Evolutionary conservation across 2,888 invertebrate genomes (phyloP), one percentile per base, ranked within the genome.

Genomic region (Micoletzkya japonica): DNA sequence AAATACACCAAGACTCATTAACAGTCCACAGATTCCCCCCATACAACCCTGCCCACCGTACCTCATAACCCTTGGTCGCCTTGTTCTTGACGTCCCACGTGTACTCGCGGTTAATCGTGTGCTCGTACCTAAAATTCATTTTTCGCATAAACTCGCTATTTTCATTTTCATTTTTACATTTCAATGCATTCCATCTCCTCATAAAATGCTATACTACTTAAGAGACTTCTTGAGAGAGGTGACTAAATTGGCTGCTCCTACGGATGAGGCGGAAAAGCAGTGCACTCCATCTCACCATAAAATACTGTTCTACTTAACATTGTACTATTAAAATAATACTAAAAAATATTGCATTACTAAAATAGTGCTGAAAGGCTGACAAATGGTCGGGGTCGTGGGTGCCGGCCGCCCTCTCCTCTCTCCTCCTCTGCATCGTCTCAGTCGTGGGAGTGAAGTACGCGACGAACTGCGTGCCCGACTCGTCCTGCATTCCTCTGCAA

Each of bases 1-100:
- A n/a, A n/a, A n/a, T n/a, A n/a, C n/a, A n/a, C n/a, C n/a, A n/a
- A n/a, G n/a, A n/a, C n/a, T 44, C 28, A 0, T n/a, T 56, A 17
- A 1, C 1, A 56, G 2, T 20, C 28, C 54, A 54, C 54, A 28
- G 24, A 54, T 26, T 4, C 54, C 54, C 28, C n/a, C 3, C 54
- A 28, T 4, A 6, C 54, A n/a, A n/a, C n/a, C n/a, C n/a, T n/a
- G n/a, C 6, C 14, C 0, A 30, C 17, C 52, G 34, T 64, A 64
- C 52, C 72, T 87, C 87, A 74, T 87, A 87, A 28, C 87, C 87
- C 73, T 86, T 84, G 20, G 86, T 86, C 4, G 86, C 80, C 74
- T 88, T 87, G 78, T 94, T 96, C 87, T 97, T 96, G 28, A 97
- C 96, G 85, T 95, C 96, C 97, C 97, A 99, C 86, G 95, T 96